A percentile compares a stretch with the other conserved stretches of the same genome.
phyloP scores from a whole-genome alignment of 2,797 vertebrate genomes.

The Poecilia gillii region DNA sequence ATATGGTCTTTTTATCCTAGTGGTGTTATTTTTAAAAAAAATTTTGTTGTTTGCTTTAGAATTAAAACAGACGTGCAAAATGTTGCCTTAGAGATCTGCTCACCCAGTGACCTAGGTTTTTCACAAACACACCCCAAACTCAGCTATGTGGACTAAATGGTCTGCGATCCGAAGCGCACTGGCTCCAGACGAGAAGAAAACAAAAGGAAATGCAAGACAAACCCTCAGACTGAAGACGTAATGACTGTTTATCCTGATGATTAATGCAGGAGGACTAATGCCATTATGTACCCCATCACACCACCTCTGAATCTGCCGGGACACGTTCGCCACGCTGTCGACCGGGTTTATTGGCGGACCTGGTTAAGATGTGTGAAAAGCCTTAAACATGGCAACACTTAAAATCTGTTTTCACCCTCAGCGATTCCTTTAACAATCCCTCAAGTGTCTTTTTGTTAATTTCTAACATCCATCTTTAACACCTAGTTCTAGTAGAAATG shows the following conservation, averaged over 20 bases:
- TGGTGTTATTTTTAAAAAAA: not conserved
- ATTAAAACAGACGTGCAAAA: not conserved
- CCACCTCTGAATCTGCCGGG: not conserved
- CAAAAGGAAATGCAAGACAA: not conserved
- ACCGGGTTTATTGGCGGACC: not conserved
- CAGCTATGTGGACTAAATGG: not conserved
- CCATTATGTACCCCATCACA: not conserved
- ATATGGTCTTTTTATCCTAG: not conserved
- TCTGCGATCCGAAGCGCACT: not conserved
- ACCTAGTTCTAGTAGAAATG: not conserved
- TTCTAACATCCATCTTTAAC: not conserved
- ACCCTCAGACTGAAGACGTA: constrained; percentile 5
- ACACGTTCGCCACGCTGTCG: not conserved
- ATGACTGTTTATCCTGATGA: constrained; percentile 2
- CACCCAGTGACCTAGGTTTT: not conserved
- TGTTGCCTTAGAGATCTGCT: not conserved
- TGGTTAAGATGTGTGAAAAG: not conserved
- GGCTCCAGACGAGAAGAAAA: not conserved
- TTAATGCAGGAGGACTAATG: constrained; percentile 1
- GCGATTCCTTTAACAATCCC: not conserved
- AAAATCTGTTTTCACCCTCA: not conserved
- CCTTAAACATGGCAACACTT: not conserved
- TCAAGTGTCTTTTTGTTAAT: not conserved
- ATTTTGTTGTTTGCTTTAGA: not conserved
- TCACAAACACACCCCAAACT: constrained; percentile 2